Evolutionary conservation across 2,888 invertebrate genomes (phyloP).

Genomic region (Ecliptopera silaceata): DNA sequence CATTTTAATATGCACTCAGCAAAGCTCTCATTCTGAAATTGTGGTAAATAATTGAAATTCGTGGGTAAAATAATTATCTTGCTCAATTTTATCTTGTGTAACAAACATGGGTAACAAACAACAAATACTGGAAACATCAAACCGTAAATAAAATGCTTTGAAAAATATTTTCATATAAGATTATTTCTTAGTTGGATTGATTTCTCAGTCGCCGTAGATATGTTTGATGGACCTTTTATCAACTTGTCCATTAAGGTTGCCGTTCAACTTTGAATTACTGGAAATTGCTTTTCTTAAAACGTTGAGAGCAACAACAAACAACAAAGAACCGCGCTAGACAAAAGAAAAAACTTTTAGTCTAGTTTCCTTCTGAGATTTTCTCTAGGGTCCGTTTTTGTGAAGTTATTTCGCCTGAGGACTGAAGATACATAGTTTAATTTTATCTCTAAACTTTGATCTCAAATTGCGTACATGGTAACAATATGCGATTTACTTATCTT

Average conservation of each 20-base stretch:
- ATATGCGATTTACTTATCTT: conserved; percentile 19
- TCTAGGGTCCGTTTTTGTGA: conserved; percentile 8
- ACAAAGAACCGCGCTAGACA: conserved; percentile 9
- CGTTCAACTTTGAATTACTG: neutral
- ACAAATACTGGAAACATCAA: no score
- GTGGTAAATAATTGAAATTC: no score
- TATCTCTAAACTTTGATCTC: neutral
- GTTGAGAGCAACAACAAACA: conserved; percentile 4
- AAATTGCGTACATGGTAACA: neutral
- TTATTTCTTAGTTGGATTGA: neutral
- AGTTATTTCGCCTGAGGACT: neutral
- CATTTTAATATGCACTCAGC: conserved; percentile 35
- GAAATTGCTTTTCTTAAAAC: conserved; percentile 19
- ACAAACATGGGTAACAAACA: no score
- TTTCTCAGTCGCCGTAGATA: neutral
- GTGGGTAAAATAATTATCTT: no score
- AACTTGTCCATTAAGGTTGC: conserved; percentile 4
- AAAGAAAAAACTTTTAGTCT: conserved; percentile 12
- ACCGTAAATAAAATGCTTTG: neutral
- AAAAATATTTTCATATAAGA: neutral
- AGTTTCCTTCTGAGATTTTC: conserved; percentile 4
- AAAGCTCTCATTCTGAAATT: neutral
- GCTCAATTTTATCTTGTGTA: no score
- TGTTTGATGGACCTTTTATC: neutral
- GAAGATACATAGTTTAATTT: neutral